Base-by-base conservation (phyloP, 2,888 invertebrate species). In the Drosophila peninsularis region DNA sequence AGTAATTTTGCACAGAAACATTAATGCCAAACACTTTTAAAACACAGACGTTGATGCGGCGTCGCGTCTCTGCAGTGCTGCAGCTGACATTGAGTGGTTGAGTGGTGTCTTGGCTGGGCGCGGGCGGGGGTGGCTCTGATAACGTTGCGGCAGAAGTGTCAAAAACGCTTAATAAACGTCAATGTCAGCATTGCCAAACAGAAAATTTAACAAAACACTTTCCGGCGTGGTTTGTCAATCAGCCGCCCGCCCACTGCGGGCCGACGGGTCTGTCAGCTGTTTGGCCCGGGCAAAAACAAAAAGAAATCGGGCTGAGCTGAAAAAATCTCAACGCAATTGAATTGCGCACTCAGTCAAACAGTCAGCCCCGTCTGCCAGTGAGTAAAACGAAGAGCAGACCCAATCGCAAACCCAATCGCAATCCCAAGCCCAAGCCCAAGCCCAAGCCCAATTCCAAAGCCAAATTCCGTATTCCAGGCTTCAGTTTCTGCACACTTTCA, bases 121-220 rank as follows among this genome's bases (percentile, higher is more conserved):
- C 37, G 52, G 52, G 37, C 13, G 52, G 30, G 17, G 27, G 10
- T 37, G 52, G 52, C 13, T 36, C 53, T 78, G 82, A 84, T 87
- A 85, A 68, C 75, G 66, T 73, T 73, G 80, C 64, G 85, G 81
- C 71, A 56, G 75, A 87, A 82, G 85, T 85, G 85, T 86, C 85
- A 86, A 82, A 85, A 87, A 79, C 85, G 88, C 85, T 86, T 86
- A 86, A 86, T 88, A 86, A 86, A 86, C 88, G 88, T 87, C 85
- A 86, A 85, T 85, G 85, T 85, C 85, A 85, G 88, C 76, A 80
- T 70, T 85, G 73, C 69, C 82, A 85, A 85, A 78, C 78, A 78
- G 72, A 64, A 65, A 74, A 75, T 76, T 77, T 83, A 84, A 84
- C 86, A 83, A 84, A 84, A 84, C 78, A 87, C 80, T 76, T 75